phyloP scores from a whole-genome alignment of 2,888 invertebrate genomes.

The Adineta ricciae region DNA sequence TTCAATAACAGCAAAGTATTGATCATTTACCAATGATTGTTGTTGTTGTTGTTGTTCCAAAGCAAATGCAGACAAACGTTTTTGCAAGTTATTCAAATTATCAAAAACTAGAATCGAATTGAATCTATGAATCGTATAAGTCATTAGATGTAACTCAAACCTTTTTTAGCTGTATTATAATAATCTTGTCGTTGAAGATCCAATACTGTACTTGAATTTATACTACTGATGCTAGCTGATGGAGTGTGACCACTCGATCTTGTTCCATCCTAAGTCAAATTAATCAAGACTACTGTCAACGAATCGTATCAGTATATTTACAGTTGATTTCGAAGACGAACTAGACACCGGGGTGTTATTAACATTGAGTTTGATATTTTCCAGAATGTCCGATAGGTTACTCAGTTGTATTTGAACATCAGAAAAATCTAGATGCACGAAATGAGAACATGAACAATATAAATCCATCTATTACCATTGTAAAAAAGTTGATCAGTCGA shows the following conservation, averaged over 20 bases:
- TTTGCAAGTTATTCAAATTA: not conserved
- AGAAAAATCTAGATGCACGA: not conserved
- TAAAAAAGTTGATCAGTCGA: not conserved
- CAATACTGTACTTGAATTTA: not conserved
- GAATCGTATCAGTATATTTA: not conserved
- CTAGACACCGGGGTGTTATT: not conserved
- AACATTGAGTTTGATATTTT: not conserved
- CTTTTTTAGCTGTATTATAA: not conserved
- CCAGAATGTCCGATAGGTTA: not conserved
- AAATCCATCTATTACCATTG: not conserved
- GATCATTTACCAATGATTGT: too few relatives aligned
- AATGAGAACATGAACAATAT: not conserved
- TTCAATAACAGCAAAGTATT: not conserved
- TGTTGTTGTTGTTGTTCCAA: not conserved
- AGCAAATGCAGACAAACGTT: not conserved
- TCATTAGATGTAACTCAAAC: too few relatives aligned
- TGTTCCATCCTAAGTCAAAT: not conserved
- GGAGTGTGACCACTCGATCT: not conserved
- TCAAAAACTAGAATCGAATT: slow-evolving; percentile 10
- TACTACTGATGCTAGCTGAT: not conserved
- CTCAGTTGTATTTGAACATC: not conserved
- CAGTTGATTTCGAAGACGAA: not conserved
- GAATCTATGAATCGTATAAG: too few relatives aligned
- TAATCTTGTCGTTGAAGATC: slow-evolving; percentile 11
- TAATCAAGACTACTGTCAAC: too few relatives aligned